Conservation (phyloP, 2,888 invertebrate genomes). For the Ichneumon xanthorius region DNA sequence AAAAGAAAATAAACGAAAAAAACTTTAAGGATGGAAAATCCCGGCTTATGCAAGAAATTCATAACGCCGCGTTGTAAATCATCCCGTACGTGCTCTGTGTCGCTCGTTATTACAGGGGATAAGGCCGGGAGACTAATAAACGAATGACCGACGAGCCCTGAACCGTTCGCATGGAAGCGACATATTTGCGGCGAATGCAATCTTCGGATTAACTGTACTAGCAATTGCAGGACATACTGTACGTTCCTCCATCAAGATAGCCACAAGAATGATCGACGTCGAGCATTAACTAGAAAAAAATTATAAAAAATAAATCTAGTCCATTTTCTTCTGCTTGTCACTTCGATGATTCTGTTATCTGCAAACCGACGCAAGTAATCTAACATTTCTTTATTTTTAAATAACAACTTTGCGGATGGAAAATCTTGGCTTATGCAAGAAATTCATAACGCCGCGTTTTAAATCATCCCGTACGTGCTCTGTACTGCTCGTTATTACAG, state of each 20-base stretch:
- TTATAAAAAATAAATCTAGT: background rate
- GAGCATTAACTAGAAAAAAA: background rate
- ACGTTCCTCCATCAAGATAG: background rate
- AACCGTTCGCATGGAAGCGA: constrained; percentile 11
- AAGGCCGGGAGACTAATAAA: constrained; percentile 20
- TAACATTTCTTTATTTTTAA: no score
- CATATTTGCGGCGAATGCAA: constrained; percentile 15
- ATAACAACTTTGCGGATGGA: background rate
- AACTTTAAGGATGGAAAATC: background rate
- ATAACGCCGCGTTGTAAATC: constrained; percentile 5
- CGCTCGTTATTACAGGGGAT: constrained; percentile 28
- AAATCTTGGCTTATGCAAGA: background rate
- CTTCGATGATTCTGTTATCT: background rate
- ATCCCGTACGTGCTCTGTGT: background rate
- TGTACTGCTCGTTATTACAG: constrained; percentile 25
- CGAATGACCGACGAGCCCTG: constrained; percentile 28
- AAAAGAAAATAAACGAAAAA: background rate
- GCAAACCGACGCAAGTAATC: no score
- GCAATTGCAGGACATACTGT: background rate
- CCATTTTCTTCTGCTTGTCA: background rate
- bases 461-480: background rate
- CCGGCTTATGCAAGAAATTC: background rate
- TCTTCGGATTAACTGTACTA: background rate
- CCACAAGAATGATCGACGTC: background rate
- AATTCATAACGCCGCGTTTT: constrained; percentile 6